These are phyloP conservation scores for Acanthornis magna DNA, from an alignment of 2,797 vertebrate genomes.

Conservation along the genomic window DNA sequence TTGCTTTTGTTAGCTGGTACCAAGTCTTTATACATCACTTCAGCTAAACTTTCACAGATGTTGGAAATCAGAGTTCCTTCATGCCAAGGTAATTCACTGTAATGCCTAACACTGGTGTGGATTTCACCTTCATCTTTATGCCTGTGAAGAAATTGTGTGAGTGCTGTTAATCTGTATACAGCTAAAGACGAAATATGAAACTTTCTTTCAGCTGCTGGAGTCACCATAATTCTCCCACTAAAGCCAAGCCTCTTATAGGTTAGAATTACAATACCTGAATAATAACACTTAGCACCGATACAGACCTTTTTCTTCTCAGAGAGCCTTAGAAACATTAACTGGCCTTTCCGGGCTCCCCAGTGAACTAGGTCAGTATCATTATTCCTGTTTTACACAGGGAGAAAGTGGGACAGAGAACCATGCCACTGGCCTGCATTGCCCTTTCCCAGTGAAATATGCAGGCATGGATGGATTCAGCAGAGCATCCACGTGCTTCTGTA, in stretches of 20 bases:
- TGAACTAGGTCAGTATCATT: constrained; percentile 35
- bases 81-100: not conserved
- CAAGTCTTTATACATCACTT: not conserved
- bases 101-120: not conserved
- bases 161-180: not conserved
- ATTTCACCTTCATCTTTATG: not conserved
- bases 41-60: not conserved
- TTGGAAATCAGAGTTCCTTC: not conserved
- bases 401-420: constrained; percentile 32
- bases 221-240: not conserved
- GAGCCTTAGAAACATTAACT: not conserved
- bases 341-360: constrained; percentile 19
- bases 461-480: not conserved
- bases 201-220: not conserved
- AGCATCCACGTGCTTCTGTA: fast-evolving
- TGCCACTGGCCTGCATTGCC: not conserved
- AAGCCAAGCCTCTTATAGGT: not conserved
- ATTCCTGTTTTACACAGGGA: constrained; percentile 19
- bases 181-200: not conserved
- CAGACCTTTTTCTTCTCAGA: constrained; percentile 18
- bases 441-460: not conserved
- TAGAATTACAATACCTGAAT: constrained; percentile 30
- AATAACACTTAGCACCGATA: not conserved
- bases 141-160: not conserved
- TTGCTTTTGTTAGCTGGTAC: not conserved